Evolutionary conservation across 2,113 vertebrate species (phyloP), one percentile per base, ranked within the genome.

Genomic region (Nesogale talazaci): DNA sequence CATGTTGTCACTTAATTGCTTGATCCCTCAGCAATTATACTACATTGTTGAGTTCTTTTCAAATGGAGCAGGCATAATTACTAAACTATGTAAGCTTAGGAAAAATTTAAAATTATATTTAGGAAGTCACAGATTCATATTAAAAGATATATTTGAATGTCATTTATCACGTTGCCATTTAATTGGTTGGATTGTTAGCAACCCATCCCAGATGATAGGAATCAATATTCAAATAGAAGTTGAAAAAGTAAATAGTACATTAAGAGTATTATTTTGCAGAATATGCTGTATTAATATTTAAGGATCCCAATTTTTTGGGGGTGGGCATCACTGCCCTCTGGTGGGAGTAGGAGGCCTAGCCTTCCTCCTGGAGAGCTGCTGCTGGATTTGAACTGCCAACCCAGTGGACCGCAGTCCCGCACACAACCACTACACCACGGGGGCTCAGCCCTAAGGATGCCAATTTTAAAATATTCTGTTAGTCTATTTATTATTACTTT

Each of bases 21-120:
- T 85, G 56, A 72, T 77, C 12, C 42, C 36, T 90, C 10, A 82
- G 40, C 34, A 90, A 31, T 11, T 0, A 10, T 57, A 10, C 78
- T 63, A 78, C 81, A 23, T 93, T 83, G n/a, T 84, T 19, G 4
- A 29, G 25, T 67, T 84, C 14, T 46, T 20, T 80, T 91, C 14
- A 11, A 29, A 11, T 57, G 56, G 56, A 57, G 16, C 8, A 57
- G 56, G 16, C 56, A 8, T 16, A 57, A 57, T 57, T 57, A 57
- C 16, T 16, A 57, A n/a, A 74, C 69, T 88, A 74, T 59, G 69
- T n/a, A 77, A 27, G 15, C 0, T 12, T 78, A 23, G 16, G 34
- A 86, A 88, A 87, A 23, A 69, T 61, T 25, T 25, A 92, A 92
- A 84, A 72, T 46, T 90, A 0, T 92, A 67, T 78, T 88, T 90